Percentiles rank a stretch among this genome's conserved stretches.
These are phyloP conservation scores for Stegostoma tigrinum DNA, from an alignment of 2,113 vertebrate genomes.

Conservation along the genomic window DNA sequence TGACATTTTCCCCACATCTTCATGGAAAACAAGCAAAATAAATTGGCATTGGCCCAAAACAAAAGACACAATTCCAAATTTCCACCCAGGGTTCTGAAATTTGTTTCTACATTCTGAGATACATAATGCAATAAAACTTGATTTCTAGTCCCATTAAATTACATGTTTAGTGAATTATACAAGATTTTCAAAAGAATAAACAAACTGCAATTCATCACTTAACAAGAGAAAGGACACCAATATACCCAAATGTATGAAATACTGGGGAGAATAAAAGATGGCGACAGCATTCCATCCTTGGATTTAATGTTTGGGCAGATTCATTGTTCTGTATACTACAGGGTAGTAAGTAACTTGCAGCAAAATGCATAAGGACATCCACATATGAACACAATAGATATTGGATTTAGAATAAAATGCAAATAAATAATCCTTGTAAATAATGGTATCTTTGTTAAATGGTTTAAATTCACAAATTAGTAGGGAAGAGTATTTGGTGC, in stretches of 20 bases:
- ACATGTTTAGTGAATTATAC: no score
- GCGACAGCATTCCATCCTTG: background rate
- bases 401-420: background rate
- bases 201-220: background rate
- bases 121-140: no score
- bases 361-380: background rate
- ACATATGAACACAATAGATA: background rate
- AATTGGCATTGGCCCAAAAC: no score
- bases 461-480: background rate
- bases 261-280: background rate
- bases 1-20: background rate
- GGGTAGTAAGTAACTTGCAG: background rate
- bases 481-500: background rate
- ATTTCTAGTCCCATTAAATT: no score
- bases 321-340: background rate
- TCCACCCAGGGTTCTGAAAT: no score
- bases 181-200: no score
- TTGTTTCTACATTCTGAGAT: no score
- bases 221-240: background rate
- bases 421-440: background rate
- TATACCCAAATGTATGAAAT: background rate
- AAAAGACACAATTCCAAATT: no score
- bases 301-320: background rate
- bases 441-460: background rate
- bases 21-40: no score